These are phyloP conservation scores for Megaleporinus macrocephalus DNA, from an alignment of 2,113 vertebrate genomes.

Conservation along the genomic window DNA sequence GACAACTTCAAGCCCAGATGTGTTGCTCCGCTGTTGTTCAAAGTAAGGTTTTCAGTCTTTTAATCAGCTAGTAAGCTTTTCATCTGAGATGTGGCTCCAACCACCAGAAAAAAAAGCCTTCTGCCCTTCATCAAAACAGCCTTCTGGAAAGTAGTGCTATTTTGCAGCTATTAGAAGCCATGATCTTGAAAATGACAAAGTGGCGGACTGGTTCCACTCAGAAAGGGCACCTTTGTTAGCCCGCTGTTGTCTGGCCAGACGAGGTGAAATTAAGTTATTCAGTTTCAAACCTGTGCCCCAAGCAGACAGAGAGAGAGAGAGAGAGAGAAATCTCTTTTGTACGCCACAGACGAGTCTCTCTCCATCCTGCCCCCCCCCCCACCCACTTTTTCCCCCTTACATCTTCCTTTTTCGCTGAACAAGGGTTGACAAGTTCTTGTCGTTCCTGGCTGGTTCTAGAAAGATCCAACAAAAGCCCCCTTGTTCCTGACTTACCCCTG, in stretches of 20 bases:
- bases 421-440: conserved; percentile 77
- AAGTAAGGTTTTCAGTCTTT: conserved; percentile 23
- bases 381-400: conserved; percentile 48
- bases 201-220: conserved; percentile 57
- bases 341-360: conserved; percentile 56
- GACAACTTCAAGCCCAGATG: conserved; percentile 18
- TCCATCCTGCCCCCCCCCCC: conserved; percentile 54
- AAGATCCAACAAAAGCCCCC: conserved; percentile 69
- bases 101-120: conserved; percentile 26
- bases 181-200: conserved; percentile 51
- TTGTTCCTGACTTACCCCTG: conserved; percentile 68
- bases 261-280: conserved; percentile 80
- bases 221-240: conserved; percentile 72
- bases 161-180: conserved; percentile 47
- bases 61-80: conserved; percentile 48
- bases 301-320: conserved; percentile 67
- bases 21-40: not conserved
- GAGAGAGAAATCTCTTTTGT: conserved; percentile 74
- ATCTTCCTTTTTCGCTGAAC: conserved; percentile 69
- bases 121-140: conserved; percentile 27
- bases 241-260: conserved; percentile 61
- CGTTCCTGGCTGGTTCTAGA: conserved; percentile 67
- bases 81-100: conserved; percentile 36
- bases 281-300: conserved; percentile 70
- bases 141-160: conserved; percentile 31